phyloP scores from a whole-genome alignment of 2,888 invertebrate genomes.

The Notocelia uddmanniana region DNA sequence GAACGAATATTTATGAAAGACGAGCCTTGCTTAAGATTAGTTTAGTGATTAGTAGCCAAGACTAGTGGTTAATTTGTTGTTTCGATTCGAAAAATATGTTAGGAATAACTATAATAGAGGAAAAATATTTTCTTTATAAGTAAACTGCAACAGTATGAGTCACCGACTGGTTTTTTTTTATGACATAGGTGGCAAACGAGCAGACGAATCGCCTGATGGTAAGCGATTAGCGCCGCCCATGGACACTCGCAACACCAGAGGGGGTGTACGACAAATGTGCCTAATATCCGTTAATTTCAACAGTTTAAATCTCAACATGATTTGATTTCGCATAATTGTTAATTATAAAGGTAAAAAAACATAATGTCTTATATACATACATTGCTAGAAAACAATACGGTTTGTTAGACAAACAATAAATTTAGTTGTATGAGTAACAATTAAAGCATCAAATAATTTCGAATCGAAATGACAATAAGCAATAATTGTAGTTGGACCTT shows the following conservation, averaged over 20 bases:
- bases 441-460: slow-evolving; percentile 49
- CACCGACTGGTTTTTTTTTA: neutral
- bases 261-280: too few species aligned
- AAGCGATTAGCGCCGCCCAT: too few species aligned
- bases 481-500: slow-evolving; percentile 68
- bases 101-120: slow-evolving; percentile 4
- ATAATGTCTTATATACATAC: neutral
- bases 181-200: too few species aligned
- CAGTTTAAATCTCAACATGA: neutral
- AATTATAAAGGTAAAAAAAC: neutral
- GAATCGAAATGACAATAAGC: slow-evolving; percentile 70
- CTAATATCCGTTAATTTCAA: neutral
- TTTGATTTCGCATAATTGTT: neutral
- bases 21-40: slow-evolving; percentile 85
- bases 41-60: slow-evolving; percentile 78
- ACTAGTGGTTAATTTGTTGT: slow-evolving; percentile 54
- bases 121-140: neutral
- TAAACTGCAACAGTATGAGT: neutral
- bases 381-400: neutral
- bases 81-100: slow-evolving; percentile 59
- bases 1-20: slow-evolving; percentile 82
- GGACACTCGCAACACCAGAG: too few species aligned
- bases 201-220: too few species aligned
- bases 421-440: neutral
- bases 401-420: neutral